phyloP scores from a whole-genome alignment of 2,888 invertebrate genomes.

The Mimachlamys varia region DNA sequence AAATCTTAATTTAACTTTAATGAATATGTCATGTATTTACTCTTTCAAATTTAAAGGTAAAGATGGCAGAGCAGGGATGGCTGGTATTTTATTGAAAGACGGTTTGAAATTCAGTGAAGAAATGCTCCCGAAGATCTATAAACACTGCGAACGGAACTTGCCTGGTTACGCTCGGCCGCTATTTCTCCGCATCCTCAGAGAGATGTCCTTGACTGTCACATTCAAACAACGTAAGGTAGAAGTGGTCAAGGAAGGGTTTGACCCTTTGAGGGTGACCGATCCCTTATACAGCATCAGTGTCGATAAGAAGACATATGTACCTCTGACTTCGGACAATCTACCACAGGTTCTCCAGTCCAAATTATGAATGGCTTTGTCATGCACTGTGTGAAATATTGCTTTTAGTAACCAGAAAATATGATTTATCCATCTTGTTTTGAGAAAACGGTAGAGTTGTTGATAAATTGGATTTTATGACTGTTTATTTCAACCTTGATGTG shows the following conservation, averaged over 20 bases:
- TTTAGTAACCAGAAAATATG: neutral
- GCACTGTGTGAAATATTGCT: too few species aligned
- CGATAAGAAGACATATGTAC: conserved; percentile 58
- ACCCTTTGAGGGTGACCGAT: conserved; percentile 63
- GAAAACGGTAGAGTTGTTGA: neutral
- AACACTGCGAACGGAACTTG: conserved; percentile 62
- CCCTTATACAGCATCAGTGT: conserved; percentile 67
- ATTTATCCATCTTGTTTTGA: neutral
- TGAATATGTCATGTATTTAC: neutral
- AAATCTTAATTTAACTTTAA: too few species aligned
- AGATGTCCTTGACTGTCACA: conserved; percentile 66
- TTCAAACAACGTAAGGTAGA: conserved; percentile 73
- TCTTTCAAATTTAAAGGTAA: conserved; percentile 53
- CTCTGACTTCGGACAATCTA: conserved; percentile 56
- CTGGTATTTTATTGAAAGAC: conserved; percentile 69
- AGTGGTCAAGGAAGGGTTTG: conserved; percentile 71
- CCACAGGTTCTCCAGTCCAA: conserved; percentile 56
- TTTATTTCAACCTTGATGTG: neutral
- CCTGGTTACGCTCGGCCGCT: conserved; percentile 69
- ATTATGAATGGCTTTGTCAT: conserved; percentile 46
- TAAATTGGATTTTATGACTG: neutral
- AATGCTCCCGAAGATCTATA: conserved; percentile 60
- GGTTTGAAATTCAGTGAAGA: conserved; percentile 52
- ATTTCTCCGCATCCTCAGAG: conserved; percentile 65
- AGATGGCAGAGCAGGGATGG: conserved; percentile 77